Evolutionary conservation across 2,113 vertebrate genomes (phyloP).

Genomic region (Alligator sinensis): DNA sequence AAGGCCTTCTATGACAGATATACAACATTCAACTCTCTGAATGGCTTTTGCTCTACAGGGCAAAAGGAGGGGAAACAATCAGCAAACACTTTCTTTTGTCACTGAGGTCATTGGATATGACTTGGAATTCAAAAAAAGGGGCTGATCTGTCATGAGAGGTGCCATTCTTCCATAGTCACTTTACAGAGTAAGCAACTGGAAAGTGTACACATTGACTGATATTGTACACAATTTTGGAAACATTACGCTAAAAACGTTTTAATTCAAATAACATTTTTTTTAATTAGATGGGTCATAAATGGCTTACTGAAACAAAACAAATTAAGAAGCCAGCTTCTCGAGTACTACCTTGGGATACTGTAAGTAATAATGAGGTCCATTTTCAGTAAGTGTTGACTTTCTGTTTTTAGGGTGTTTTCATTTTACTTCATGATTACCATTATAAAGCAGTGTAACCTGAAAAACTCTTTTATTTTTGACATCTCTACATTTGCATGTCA

Average conservation of each 20-base stretch:
- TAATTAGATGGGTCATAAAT: slow-evolving; percentile 26
- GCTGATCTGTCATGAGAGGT: not conserved
- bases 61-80: not conserved
- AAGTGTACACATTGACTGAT: not conserved
- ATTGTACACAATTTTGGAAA: not conserved
- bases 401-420: not conserved
- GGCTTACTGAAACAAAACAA: slow-evolving; percentile 7
- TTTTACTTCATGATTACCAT: not conserved
- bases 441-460: not conserved
- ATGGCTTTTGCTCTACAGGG: not conserved
- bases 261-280: not conserved
- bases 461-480: fast-evolving
- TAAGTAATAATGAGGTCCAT: slow-evolving; percentile 27
- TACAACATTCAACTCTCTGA: not conserved
- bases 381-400: not conserved
- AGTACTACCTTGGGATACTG: slow-evolving; percentile 47
- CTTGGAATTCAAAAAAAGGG: not conserved
- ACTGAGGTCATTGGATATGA: not conserved
- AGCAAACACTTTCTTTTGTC: not conserved
- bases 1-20: not conserved
- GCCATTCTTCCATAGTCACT: not conserved
- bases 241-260: not conserved
- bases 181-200: not conserved
- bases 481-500: not conserved
- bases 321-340: slow-evolving; percentile 12